Percentiles rank a stretch among this genome's conserved stretches.
Evolutionary conservation across 2,113 vertebrate species (phyloP).

Genomic region (Bos javanicus): DNA sequence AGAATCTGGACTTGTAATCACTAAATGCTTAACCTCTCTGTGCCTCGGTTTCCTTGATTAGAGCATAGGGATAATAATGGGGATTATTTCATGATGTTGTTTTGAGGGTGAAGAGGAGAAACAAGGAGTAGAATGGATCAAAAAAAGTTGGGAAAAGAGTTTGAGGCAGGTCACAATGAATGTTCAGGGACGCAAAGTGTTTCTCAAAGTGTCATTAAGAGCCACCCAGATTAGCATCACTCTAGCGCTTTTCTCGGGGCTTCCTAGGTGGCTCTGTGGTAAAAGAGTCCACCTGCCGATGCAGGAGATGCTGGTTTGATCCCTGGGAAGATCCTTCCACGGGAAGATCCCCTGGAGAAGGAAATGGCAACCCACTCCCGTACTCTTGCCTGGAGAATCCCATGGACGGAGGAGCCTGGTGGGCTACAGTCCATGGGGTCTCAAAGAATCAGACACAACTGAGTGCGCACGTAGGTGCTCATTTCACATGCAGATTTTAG

Average conservation of each 20-base stretch:
- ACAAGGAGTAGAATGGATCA: neutral
- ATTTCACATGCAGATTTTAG: neutral
- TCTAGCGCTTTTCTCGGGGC: neutral
- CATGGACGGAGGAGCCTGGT: neutral
- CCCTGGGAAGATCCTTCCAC: neutral
- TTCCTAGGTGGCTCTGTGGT: neutral
- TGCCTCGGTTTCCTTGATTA: neutral
- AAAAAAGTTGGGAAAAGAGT: neutral
- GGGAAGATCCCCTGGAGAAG: neutral
- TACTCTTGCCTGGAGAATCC: neutral
- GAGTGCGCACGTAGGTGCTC: rapidly evolving
- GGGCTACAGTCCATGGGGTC: neutral
- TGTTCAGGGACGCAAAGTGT: neutral
- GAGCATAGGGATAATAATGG: neutral
- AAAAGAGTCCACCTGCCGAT: neutral
- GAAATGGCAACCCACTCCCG: neutral
- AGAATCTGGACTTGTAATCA: neutral
- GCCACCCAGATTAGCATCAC: neutral
- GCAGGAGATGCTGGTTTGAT: neutral
- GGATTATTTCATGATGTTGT: neutral
- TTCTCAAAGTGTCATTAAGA: neutral
- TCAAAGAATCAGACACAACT: neutral
- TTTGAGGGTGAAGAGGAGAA: neutral
- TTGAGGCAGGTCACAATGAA: neutral
- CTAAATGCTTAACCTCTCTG: neutral